A percentile compares a stretch with the other conserved stretches of the same genome.
phyloP scores from a whole-genome alignment of 1,140 invertebrate genomes.

The Panulirus ornatus region DNA sequence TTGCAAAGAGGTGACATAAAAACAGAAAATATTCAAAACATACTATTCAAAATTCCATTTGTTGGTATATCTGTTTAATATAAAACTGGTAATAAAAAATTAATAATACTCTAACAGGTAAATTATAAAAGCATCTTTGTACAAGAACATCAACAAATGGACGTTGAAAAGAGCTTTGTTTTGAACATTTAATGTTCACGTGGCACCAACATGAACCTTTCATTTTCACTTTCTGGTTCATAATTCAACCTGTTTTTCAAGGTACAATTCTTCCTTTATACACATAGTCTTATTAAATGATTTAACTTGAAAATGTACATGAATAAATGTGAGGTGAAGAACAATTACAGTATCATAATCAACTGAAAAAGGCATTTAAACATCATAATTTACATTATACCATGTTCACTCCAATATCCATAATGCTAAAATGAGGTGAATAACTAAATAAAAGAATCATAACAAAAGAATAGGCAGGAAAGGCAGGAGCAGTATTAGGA shows the following conservation, averaged over 20 bases:
- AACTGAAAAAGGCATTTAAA: conserved; percentile 34
- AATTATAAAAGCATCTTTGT: conserved; percentile 29
- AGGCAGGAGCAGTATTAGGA: conserved; percentile 53
- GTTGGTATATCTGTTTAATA: not conserved
- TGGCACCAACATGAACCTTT: conserved; percentile 44
- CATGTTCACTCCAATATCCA: conserved; percentile 69
- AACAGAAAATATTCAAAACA: conserved; percentile 50
- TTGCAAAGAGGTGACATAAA: conserved; percentile 29
- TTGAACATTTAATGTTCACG: conserved; percentile 17
- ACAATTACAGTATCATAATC: conserved; percentile 42
- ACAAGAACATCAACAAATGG: conserved; percentile 22
- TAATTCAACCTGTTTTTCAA: conserved; percentile 19
- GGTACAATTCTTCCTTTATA: not conserved
- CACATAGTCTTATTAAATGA: conserved; percentile 43
- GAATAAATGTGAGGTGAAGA: conserved; percentile 30
- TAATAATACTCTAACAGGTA: conserved; percentile 13
- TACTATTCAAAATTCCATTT: conserved; percentile 6
- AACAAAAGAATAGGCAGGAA: conserved; percentile 47
- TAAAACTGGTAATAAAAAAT: conserved; percentile 6
- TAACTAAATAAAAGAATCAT: conserved; percentile 56
- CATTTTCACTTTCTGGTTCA: conserved; percentile 27
- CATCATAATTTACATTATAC: conserved; percentile 32
- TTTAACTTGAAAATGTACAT: conserved; percentile 50
- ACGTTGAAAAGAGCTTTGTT: conserved; percentile 2
- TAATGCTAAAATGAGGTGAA: conserved; percentile 64